Conservation (phyloP, 2,797 vertebrate species). For the Tapirus indicus region DNA sequence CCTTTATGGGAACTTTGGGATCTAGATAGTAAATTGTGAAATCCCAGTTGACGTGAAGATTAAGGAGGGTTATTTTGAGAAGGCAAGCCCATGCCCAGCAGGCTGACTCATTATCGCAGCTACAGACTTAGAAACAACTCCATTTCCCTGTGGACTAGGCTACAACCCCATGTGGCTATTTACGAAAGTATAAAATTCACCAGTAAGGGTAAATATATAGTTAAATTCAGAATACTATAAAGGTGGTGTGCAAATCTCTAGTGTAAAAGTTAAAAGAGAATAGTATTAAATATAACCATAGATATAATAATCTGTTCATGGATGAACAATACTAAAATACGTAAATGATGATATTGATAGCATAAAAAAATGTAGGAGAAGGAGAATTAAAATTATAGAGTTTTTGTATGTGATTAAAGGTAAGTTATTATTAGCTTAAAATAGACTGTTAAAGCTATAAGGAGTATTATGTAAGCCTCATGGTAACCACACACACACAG, state of each 20-base stretch:
- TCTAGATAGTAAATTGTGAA: background rate
- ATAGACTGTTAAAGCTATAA: background rate
- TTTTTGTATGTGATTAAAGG: background rate
- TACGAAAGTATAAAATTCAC: background rate
- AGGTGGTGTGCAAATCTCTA: background rate
- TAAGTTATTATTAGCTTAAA: background rate
- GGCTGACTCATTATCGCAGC: background rate
- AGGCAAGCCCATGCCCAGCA: background rate
- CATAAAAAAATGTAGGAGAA: background rate
- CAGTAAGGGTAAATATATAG: background rate
- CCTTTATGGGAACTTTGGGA: background rate
- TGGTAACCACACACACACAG: background rate
- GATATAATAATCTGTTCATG: background rate
- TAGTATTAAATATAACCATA: background rate
- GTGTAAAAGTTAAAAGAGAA: background rate
- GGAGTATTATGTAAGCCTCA: background rate
- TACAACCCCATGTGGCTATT: background rate
- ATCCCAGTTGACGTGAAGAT: background rate
- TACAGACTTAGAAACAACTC: background rate
- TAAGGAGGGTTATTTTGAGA: background rate
- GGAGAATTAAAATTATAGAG: background rate
- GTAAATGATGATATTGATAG: background rate
- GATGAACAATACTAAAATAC: background rate
- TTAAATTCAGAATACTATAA: background rate
- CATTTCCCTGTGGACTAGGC: background rate